Conservation (phyloP, 2,797 vertebrate species). For the Karalla daura region DNA sequence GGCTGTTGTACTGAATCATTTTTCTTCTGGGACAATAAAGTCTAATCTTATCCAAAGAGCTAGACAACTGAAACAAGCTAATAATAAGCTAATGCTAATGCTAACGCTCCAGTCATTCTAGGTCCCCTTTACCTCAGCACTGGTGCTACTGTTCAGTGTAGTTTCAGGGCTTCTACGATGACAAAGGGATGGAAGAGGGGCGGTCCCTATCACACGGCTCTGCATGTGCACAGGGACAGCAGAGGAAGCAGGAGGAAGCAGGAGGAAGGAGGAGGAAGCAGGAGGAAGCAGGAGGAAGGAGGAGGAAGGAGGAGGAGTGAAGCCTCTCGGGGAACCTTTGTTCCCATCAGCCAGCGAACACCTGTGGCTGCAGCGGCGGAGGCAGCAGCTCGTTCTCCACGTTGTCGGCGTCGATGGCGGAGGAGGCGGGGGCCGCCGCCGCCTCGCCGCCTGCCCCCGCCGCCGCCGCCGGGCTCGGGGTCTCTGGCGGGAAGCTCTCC, state of each 20-base stretch:
- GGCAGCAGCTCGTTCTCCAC: conserved; percentile 94
- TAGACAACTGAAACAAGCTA: too few relatives aligned
- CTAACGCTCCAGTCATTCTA: too few relatives aligned
- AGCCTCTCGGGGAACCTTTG: conserved; percentile 21
- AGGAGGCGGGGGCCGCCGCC: conserved; percentile 49
- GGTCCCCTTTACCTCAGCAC: background rate
- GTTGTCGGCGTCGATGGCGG: conserved; percentile 81
- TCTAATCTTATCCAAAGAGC: too few relatives aligned
- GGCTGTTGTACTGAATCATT: too few relatives aligned
- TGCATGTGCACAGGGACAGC: conserved; percentile 41
- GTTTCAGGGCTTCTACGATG: conserved; percentile 11
- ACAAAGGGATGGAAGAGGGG: conserved; percentile 13
- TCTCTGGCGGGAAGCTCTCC: conserved; percentile 87
- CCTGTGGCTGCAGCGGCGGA: conserved; percentile 93
- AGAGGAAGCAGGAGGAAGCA: conserved; percentile 3
- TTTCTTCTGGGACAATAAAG: too few relatives aligned
- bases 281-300: background rate
- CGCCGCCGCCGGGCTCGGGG: conserved; percentile 75
- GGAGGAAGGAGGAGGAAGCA: background rate
- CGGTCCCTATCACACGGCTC: conserved; percentile 5
- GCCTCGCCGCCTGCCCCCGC: conserved; percentile 20
- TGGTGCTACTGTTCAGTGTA: conserved; percentile 1
- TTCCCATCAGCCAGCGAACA: conserved; percentile 88
- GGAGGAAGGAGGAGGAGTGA: too few relatives aligned
- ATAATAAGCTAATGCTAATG: too few relatives aligned